These are phyloP conservation scores for Lophochroa leadbeateri DNA, from an alignment of 2,113 vertebrate genomes.

Conservation along the genomic window DNA sequence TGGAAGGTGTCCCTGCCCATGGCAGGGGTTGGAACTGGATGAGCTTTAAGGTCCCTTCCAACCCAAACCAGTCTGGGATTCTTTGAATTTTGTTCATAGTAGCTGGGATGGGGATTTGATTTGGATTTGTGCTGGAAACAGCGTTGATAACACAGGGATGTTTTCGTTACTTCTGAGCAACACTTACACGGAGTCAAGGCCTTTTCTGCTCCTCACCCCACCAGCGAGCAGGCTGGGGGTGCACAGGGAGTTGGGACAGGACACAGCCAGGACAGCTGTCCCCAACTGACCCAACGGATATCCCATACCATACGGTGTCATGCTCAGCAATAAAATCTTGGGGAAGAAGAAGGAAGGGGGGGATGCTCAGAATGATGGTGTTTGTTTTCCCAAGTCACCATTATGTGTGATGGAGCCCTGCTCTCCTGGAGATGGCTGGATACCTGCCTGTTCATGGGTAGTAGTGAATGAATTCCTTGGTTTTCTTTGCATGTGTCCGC, in stretches of 20 bases:
- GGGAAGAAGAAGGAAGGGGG: not conserved
- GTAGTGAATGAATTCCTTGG: not conserved
- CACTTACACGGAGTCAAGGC: not conserved
- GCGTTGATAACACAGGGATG: not conserved
- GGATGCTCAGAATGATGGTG: too few relatives aligned
- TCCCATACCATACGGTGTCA: too few relatives aligned
- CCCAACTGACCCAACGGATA: not conserved
- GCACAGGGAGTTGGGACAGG: not conserved
- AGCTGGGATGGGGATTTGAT: not conserved
- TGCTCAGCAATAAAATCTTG: not conserved
- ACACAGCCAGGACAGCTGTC: not conserved
- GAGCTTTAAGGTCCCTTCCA: not conserved
- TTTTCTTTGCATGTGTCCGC: not conserved
- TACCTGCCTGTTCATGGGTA: not conserved
- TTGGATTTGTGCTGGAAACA: not conserved
- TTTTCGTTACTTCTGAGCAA: not conserved
- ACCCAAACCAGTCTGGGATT: not conserved
- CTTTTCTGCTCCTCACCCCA: not conserved
- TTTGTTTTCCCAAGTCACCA: not conserved
- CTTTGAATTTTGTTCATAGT: not conserved
- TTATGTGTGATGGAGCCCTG: accelerated
- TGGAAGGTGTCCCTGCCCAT: not conserved
- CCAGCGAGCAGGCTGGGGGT: not conserved
- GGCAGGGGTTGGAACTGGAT: not conserved
- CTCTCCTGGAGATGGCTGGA: not conserved